phyloP scores from a whole-genome alignment of 1,140 invertebrate genomes.

The Papilio helenus region DNA sequence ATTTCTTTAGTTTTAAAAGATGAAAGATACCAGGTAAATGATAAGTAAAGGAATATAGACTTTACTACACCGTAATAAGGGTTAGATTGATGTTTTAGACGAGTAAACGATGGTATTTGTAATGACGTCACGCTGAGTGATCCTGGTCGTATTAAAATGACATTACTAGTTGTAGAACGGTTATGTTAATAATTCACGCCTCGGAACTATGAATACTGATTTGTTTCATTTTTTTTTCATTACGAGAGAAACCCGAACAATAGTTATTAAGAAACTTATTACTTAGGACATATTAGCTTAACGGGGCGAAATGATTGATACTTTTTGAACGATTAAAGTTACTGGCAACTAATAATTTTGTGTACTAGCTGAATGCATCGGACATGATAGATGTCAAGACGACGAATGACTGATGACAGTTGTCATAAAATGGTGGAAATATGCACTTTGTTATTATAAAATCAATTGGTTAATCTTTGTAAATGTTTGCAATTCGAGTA shows the following conservation, averaged over 20 bases:
- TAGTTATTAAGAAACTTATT: too few species aligned
- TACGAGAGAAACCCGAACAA: conserved; percentile 9
- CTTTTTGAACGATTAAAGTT: too few species aligned
- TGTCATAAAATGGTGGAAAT: too few species aligned
- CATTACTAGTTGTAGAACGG: conserved; percentile 64
- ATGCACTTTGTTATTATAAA: too few species aligned
- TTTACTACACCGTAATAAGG: conserved; percentile 36
- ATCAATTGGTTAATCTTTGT: too few species aligned
- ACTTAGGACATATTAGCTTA: too few species aligned
- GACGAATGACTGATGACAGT: too few species aligned
- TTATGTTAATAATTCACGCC: conserved; percentile 61
- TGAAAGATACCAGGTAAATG: not conserved
- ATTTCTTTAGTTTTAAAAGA: conserved; percentile 42
- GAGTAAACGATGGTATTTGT: conserved; percentile 46
- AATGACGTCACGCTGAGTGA: conserved; percentile 71
- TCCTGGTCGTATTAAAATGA: conserved; percentile 70
- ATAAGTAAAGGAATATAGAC: conserved; percentile 31
- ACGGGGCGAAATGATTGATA: too few species aligned
- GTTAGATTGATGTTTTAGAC: conserved; percentile 12
- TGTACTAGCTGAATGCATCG: too few species aligned
- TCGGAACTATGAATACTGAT: conserved; percentile 48
- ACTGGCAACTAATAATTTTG: too few species aligned
- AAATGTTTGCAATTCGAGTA: too few species aligned
- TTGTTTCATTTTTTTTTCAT: conserved; percentile 36
- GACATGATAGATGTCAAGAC: too few species aligned